Conservation (phyloP, 2,888 invertebrate species). For the Calliopum simillimum region DNA sequence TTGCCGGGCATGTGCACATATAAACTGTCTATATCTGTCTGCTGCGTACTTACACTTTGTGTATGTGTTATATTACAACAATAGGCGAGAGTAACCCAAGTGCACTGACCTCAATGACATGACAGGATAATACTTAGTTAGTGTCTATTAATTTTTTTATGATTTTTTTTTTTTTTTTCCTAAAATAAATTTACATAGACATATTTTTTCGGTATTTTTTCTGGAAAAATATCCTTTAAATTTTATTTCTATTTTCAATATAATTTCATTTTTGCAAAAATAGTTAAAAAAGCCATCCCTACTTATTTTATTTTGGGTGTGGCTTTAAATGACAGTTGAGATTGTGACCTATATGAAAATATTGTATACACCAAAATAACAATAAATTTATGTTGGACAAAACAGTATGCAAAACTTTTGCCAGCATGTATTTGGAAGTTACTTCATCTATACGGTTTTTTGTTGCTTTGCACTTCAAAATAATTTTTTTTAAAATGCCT, state of each 20-base stretch:
- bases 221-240: too few species aligned
- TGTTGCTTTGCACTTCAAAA: too few species aligned
- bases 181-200: too few species aligned
- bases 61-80: slow-evolving; percentile 17
- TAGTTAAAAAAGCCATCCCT: too few species aligned
- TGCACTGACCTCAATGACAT: slow-evolving; percentile 29
- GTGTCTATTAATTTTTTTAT: neutral
- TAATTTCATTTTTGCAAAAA: too few species aligned
- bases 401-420: neutral
- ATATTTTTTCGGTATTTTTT: too few species aligned
- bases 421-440: too few species aligned
- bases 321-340: neutral
- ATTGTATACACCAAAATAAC: too few species aligned
- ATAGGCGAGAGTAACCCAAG: neutral
- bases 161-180: neutral
- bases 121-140: neutral
- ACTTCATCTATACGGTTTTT: too few species aligned
- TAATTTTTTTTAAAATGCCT: too few species aligned
- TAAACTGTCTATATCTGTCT: neutral
- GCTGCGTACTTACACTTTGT: neutral
- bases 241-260: too few species aligned
- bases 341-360: neutral
- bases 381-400: too few species aligned
- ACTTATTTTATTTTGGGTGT: neutral
- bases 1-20: slow-evolving; percentile 27